phyloP scores from a whole-genome alignment of 2,113 vertebrate genomes.

The Lepus americanus region DNA sequence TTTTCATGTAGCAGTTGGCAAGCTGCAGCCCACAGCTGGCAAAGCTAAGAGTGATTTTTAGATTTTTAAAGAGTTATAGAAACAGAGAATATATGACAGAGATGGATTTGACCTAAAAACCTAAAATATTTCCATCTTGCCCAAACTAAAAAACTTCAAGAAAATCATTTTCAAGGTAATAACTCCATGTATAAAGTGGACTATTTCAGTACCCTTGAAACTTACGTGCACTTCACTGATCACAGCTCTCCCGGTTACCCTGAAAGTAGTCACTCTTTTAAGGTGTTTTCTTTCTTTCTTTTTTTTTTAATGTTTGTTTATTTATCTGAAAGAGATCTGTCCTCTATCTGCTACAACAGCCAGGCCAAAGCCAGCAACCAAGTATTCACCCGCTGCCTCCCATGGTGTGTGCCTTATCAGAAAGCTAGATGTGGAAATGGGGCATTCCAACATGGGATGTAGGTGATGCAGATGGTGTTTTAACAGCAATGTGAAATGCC shows the following conservation, averaged over 20 bases:
- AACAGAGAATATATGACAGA: slow-evolving; percentile 31
- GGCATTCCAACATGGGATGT: too few relatives aligned
- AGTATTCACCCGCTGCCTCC: too few relatives aligned
- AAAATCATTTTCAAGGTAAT: slow-evolving; percentile 19
- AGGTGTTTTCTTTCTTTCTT: too few relatives aligned
- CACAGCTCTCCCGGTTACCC: not conserved
- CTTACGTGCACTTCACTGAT: not conserved
- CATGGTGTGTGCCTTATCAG: too few relatives aligned
- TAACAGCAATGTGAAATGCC: too few relatives aligned
- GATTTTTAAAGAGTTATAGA: slow-evolving; percentile 38
- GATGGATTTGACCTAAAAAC: not conserved
- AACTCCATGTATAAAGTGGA: not conserved
- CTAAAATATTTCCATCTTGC: not conserved
- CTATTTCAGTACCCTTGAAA: not conserved
- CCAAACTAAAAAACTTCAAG: not conserved
- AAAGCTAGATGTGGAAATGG: too few relatives aligned
- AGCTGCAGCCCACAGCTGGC: not conserved
- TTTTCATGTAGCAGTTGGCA: slow-evolving; percentile 15
- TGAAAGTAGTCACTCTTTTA: not conserved
- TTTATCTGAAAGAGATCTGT: too few relatives aligned
- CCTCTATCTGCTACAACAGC: too few relatives aligned
- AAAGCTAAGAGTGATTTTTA: slow-evolving; percentile 7
- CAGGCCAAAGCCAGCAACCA: too few relatives aligned
- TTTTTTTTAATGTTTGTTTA: too few relatives aligned
- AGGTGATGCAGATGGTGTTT: too few relatives aligned